phyloP scores from a whole-genome alignment of 2,113 vertebrate species.

The Xyrauchen texanus region DNA sequence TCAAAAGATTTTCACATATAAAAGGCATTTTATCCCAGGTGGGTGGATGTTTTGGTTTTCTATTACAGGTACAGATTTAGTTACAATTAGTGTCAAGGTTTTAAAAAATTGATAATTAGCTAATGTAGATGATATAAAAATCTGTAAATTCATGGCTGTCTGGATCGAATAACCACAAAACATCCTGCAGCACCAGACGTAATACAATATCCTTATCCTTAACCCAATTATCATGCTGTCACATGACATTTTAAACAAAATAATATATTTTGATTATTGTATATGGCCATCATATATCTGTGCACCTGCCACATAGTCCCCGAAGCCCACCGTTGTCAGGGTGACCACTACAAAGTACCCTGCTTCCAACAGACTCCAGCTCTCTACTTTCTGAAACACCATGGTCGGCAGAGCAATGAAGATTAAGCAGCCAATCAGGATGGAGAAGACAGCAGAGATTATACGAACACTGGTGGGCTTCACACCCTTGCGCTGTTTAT shows the following conservation, averaged over 20 bases:
- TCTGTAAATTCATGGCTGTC: constrained; percentile 5
- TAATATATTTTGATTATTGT: constrained; percentile 3
- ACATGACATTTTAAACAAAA: constrained; percentile 21
- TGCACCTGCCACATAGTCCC: constrained; percentile 87
- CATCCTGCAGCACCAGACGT: constrained; percentile 31
- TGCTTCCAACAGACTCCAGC: constrained; percentile 83
- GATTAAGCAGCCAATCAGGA: constrained; percentile 85
- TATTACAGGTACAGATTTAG: neutral
- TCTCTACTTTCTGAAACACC: constrained; percentile 82
- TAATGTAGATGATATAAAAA: constrained; percentile 28
- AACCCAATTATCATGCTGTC: constrained; percentile 29
- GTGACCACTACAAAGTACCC: constrained; percentile 91
- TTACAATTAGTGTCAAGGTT: constrained; percentile 6
- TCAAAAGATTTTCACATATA: no score
- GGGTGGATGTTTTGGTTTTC: neutral
- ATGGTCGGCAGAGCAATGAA: constrained; percentile 84
- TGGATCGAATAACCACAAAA: constrained; percentile 28
- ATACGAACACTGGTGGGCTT: constrained; percentile 80
- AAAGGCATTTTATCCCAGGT: no score
- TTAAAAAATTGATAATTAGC: constrained; percentile 13
- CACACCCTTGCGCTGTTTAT: constrained; percentile 79
- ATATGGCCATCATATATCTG: neutral
- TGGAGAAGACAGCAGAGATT: constrained; percentile 85
- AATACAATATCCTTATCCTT: constrained; percentile 34
- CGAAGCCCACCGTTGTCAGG: constrained; percentile 89